Percentiles rank a stretch among this genome's conserved stretches.
Conservation (phyloP, 2,113 vertebrate genomes). For the Plecotus auritus region DNA sequence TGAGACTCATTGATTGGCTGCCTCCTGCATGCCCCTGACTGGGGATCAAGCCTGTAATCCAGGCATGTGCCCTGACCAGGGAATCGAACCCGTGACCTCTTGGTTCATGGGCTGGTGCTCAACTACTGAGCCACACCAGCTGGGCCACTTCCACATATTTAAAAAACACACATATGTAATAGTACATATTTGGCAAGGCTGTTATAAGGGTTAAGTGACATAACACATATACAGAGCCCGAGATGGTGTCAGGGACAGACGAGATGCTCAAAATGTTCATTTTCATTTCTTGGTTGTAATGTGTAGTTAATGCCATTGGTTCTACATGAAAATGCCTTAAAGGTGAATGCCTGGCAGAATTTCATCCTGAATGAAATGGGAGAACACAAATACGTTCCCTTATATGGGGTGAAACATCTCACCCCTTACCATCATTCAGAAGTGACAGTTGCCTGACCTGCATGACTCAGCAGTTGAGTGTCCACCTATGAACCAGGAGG, state of each 20-base stretch:
- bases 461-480: too few relatives aligned
- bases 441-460: background rate
- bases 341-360: background rate
- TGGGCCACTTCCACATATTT: background rate
- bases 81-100: too few relatives aligned
- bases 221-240: background rate
- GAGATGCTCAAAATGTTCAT: background rate
- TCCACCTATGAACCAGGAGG: too few relatives aligned
- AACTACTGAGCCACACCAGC: too few relatives aligned
- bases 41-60: too few relatives aligned
- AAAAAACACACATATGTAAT: background rate
- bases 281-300: slow-evolving; percentile 6
- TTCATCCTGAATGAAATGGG: slow-evolving; percentile 13
- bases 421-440: slow-evolving; percentile 16
- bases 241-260: background rate
- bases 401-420: slow-evolving; percentile 30
- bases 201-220: slow-evolving; percentile 4
- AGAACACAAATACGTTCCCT: background rate
- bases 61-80: too few relatives aligned
- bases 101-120: too few relatives aligned
- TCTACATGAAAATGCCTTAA: background rate
- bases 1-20: too few relatives aligned
- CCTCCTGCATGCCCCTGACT: too few relatives aligned
- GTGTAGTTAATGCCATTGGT: background rate
- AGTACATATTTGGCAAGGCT: background rate